Evolutionary conservation across 1,140 invertebrate species (phyloP), one percentile per base, ranked within the genome.

Genomic region (Pseudomyrmex gracilis): DNA sequence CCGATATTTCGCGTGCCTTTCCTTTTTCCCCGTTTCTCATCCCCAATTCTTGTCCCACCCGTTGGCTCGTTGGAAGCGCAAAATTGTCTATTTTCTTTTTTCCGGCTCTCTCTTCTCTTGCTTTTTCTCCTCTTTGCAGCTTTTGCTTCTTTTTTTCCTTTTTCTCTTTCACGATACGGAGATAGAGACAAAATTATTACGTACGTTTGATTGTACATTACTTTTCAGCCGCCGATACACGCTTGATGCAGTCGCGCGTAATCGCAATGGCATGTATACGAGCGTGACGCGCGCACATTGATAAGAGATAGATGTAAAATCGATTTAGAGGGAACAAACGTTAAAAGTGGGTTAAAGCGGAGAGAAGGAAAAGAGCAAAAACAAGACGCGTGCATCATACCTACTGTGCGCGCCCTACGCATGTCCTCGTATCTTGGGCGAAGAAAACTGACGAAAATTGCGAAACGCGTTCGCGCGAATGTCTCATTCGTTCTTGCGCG

Each of bases 171-270:
- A 34, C 34, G 34, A 34, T 34, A 13, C 22, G 8, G 15, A 22
- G 58, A 76, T 51, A 63, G 34, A 57, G 20, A 51, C 20, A 51
- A 78, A 78, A 78, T 78, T 78, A 70, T 78, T 70, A 22, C 64
- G 13, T 51, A 78, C 58, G 51, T 20, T 58, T 43, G 76, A 13
- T 51, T 8, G 34, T 47, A 68, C 64, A 53, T 64, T 15, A 22
- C 76, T 66, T 70, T 58, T 55, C 43, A 58, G 43, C 5, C 43
- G 58, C 15, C 20, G 53, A 64, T 66, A 47, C 47, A 17, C 61
- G 55, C 60, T 34, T 13, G 24, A 5, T 47, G 34, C 76, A 22
- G 73, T 45, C 63, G 63, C 43, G 20, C 9, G 57, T 49, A 60
- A 43, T 73, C 15, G 34, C 17, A 55, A 5, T 57, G 34, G 12